phyloP scores from a whole-genome alignment of 2,797 vertebrate genomes.

The Periophthalmus magnuspinnatus region DNA sequence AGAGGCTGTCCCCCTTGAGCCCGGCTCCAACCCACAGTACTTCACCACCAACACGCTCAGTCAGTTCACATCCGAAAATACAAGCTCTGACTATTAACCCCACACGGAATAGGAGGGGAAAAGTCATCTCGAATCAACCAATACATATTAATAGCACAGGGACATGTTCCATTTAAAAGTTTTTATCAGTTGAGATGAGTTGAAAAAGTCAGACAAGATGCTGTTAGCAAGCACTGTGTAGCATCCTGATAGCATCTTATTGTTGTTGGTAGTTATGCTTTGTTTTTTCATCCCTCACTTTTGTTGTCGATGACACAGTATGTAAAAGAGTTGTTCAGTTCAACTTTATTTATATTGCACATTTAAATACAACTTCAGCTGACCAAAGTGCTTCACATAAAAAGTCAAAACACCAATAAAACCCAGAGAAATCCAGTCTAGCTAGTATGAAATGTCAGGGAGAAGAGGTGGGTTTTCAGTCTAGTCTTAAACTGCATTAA shows the following conservation, averaged over 20 bases:
- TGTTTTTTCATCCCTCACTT: no score
- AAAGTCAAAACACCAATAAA: no score
- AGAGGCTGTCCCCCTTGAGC: constrained; percentile 91
- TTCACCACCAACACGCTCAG: constrained; percentile 83
- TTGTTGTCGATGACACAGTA: no score
- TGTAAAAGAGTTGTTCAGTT: no score
- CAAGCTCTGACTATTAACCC: constrained; percentile 4
- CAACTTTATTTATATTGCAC: no score
- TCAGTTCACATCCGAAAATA: constrained; percentile 47
- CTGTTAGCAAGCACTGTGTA: not conserved
- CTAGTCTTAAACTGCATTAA: no score
- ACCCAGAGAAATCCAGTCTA: no score
- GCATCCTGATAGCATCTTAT: not conserved
- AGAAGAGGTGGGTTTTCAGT: no score
- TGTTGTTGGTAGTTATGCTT: not conserved
- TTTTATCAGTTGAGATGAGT: not conserved
- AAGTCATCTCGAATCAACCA: not conserved
- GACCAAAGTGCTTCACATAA: no score
- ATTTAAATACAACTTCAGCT: no score
- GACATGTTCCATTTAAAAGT: not conserved
- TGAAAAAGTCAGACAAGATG: not conserved
- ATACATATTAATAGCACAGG: not conserved
- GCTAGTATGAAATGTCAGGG: no score
- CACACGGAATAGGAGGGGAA: not conserved
- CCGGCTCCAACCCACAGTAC: constrained; percentile 89